These are phyloP conservation scores for Neodiprion virginianus DNA, from an alignment of 1,140 invertebrate genomes.

Conservation along the genomic window DNA sequence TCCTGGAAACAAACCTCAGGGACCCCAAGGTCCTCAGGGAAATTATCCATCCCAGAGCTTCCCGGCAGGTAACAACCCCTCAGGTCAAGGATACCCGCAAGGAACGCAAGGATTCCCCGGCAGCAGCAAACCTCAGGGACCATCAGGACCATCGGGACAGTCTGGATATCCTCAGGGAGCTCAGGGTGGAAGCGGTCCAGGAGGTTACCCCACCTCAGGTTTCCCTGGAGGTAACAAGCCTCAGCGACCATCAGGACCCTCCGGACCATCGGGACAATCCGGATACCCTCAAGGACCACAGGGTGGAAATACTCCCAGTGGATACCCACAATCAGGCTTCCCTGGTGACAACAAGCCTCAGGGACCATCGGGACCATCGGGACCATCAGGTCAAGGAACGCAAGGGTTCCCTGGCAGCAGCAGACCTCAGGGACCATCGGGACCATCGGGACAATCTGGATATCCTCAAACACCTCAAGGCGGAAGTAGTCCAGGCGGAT, in stretches of 20 bases:
- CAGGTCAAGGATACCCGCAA: slow-evolving; percentile 34
- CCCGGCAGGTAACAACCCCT: slow-evolving; percentile 39
- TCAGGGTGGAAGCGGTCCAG: slow-evolving; percentile 23
- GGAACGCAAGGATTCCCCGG: slow-evolving; percentile 9
- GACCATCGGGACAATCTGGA: slow-evolving; percentile 18
- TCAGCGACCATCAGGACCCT: slow-evolving; percentile 26
- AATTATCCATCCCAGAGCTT: background rate
- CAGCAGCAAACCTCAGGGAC: slow-evolving; percentile 23
- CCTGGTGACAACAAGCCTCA: slow-evolving; percentile 2
- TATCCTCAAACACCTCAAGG: slow-evolving; percentile 32
- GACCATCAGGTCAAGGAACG: slow-evolving; percentile 24
- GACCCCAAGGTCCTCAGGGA: slow-evolving; percentile 20
- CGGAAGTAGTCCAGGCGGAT: slow-evolving; percentile 28
- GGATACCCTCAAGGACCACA: slow-evolving; percentile 27
- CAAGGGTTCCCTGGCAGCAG: slow-evolving; percentile 21
- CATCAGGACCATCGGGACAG: slow-evolving; percentile 12
- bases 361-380: slow-evolving; percentile 34
- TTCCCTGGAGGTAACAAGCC: slow-evolving; percentile 28
- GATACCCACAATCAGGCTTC: slow-evolving; percentile 27
- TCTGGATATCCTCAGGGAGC: slow-evolving; percentile 24
- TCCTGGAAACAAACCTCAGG: slow-evolving; percentile 24
- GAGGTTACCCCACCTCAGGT: slow-evolving; percentile 34
- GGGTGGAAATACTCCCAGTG: slow-evolving; percentile 28
- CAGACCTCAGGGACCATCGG: slow-evolving; percentile 32
- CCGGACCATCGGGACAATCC: background rate